phyloP scores from a whole-genome alignment of 92 coral and sea anemone species.

The Meandrina meandrites region DNA sequence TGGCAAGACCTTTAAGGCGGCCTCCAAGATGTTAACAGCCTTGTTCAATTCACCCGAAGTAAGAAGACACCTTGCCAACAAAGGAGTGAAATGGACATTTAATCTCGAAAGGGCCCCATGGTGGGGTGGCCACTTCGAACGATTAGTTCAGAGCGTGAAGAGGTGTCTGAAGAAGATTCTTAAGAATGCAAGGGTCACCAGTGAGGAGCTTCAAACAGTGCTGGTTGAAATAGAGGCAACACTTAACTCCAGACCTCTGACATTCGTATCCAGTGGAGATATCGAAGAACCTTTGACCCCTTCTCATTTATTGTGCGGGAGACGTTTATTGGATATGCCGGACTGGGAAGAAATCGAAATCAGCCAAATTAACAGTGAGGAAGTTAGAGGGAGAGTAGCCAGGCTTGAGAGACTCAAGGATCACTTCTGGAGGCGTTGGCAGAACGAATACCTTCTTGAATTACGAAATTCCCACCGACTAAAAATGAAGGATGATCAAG shows the following conservation, averaged over 20 bases:
- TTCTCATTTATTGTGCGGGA: background rate
- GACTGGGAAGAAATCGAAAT: too few species aligned
- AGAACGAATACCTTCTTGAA: slow-evolving; percentile 33
- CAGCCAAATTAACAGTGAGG: slow-evolving; percentile 10
- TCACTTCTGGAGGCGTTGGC: slow-evolving; percentile 28
- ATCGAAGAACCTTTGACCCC: background rate
- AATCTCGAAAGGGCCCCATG: background rate
- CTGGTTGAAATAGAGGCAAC: background rate
- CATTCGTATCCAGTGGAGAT: background rate
- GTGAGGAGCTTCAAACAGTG: background rate
- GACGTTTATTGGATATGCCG: background rate
- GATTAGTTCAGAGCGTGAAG: background rate
- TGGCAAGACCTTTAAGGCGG: too few species aligned
- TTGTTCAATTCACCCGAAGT: too few species aligned
- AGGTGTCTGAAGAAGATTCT: slow-evolving; percentile 1
- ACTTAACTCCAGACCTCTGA: background rate
- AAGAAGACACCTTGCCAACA: too few species aligned
- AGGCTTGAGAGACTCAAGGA: slow-evolving; percentile 24
- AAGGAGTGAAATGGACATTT: background rate
- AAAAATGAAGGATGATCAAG: too few species aligned
- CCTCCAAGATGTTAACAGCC: too few species aligned
- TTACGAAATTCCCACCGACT: too few species aligned
- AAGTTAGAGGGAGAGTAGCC: slow-evolving; percentile 27
- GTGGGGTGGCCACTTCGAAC: background rate
- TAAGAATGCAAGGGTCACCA: background rate